Conservation (phyloP, 2,797 vertebrate genomes). For the Megaceryle alcyon region DNA sequence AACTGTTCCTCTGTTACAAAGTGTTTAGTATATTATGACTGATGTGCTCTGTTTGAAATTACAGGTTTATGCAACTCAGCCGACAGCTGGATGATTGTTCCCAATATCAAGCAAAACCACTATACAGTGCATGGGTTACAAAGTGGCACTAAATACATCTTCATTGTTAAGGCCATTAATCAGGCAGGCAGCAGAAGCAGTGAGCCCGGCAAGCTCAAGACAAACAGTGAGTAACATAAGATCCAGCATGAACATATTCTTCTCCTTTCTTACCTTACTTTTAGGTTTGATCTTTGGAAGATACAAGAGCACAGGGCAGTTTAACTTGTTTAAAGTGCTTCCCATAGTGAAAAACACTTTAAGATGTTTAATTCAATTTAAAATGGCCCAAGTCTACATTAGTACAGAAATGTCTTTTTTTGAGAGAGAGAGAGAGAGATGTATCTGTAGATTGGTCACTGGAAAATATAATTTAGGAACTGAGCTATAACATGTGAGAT, state of each 20-base stretch:
- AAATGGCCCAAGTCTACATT: neutral
- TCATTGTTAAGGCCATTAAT: slow-evolving; percentile 97
- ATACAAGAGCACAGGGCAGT: neutral
- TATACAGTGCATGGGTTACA: slow-evolving; percentile 98
- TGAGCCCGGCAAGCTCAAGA: slow-evolving; percentile 94
- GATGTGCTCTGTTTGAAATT: slow-evolving; percentile 56
- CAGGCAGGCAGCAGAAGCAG: slow-evolving; percentile 96
- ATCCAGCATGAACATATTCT: neutral
- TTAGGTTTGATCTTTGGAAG: slow-evolving; percentile 6
- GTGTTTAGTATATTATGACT: neutral
- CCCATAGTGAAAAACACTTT: neutral
- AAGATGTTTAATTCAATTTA: neutral
- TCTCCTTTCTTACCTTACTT: neutral
- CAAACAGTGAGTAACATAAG: slow-evolving; percentile 89
- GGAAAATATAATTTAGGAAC: neutral
- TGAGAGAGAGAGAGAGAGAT: neutral
- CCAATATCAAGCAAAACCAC: slow-evolving; percentile 99
- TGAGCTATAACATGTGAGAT: neutral
- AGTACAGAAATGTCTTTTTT: neutral
- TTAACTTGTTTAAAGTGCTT: neutral
- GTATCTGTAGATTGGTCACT: neutral
- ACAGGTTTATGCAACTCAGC: slow-evolving; percentile 97
- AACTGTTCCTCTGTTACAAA: neutral
- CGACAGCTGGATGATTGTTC: slow-evolving; percentile 99
- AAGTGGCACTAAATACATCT: slow-evolving; percentile 97